Evolutionary conservation across 2,888 invertebrate species (phyloP), one percentile per base, ranked within the genome.

Genomic region (Cacoxenus indagator): DNA sequence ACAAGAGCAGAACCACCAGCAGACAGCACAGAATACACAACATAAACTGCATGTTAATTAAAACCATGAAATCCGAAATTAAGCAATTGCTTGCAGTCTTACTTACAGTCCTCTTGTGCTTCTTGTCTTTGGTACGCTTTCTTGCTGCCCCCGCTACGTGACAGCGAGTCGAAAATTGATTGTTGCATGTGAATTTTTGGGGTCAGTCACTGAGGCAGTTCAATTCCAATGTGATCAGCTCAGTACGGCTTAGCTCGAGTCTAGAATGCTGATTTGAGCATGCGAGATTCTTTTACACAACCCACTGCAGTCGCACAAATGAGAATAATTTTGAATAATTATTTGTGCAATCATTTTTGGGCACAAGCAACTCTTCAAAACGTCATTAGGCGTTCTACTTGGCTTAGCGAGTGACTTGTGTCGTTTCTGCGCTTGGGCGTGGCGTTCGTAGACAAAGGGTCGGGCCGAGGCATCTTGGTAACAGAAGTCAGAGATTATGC

Each of bases 41-140:
- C 61, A 43, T 45, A 17, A 62, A 62, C 45, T 65, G 65, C 43
- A 65, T 65, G 65, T 43, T 65, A 65, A 65, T 65, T 65, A 65
- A 65, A 65, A 65, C 22, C 65, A 65, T 65, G 55, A 65, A 65
- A 65, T 65, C 51, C 55, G 29, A 65, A 65, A 65, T 65, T 65
- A 65, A 55, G 65, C 55, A 54, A 54, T 65, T 65, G 54, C 29
- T 55, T 55, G 37, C 54, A 54, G 45, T 51, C 22, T 22, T 51
- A 8, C 14, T 17, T 17, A 9, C 48, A 19, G 17, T 8, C 48
- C 22, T 48, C 3, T 1, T 8, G 1, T 48, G 19, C 46, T 48
- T 48, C 17, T 17, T 48, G 37, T 37, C 11, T 37, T 5, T 8
- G 6, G 5, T 48, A n/a, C n/a, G n/a, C 6, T 19, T 17, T 11